Evolutionary conservation across 2,113 vertebrate species (phyloP).

Genomic region (Aegithalos caudatus): DNA sequence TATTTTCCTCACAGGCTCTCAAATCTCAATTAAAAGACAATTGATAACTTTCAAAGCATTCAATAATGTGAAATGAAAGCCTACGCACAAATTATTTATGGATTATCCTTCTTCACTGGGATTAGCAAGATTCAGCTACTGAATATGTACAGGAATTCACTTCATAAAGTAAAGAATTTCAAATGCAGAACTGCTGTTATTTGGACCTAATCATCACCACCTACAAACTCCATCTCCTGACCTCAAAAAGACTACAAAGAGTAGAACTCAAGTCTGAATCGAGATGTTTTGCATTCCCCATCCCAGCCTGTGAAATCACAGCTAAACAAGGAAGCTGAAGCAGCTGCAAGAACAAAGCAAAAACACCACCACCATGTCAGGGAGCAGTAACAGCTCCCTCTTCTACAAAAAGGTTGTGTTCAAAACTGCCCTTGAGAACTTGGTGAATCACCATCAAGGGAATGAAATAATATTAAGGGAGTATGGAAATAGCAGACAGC

Average conservation of each 20-base stretch:
- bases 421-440: neutral
- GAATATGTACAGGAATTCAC: neutral
- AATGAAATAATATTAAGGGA: neutral
- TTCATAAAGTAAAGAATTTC: neutral
- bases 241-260: neutral
- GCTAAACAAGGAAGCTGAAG: neutral
- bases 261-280: neutral
- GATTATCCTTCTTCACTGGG: neutral
- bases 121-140: neutral
- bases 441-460: neutral
- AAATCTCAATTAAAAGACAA: neutral
- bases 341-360: neutral
- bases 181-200: neutral
- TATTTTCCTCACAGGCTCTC: neutral
- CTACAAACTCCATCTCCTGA: neutral
- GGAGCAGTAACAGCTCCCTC: neutral
- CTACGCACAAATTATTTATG: neutral
- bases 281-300: neutral
- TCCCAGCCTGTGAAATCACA: neutral
- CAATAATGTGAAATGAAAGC: neutral
- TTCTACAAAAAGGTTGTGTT: neutral
- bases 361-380: neutral
- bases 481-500: neutral
- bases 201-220: neutral
- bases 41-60: neutral